Evolutionary conservation across 2,797 vertebrate genomes (phyloP).

Genomic region (Menidia menidia): DNA sequence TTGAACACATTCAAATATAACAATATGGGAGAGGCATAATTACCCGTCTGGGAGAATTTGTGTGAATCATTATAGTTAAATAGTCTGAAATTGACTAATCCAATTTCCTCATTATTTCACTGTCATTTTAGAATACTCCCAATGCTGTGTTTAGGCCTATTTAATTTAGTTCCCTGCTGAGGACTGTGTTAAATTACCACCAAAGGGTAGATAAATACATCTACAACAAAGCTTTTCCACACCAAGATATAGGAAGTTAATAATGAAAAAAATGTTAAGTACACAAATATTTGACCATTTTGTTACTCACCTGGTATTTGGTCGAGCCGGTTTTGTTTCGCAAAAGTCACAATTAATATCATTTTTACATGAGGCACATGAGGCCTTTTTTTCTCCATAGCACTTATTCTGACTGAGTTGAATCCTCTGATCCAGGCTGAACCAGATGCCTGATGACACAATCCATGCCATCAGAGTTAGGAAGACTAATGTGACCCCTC

Average conservation of each 20-base stretch:
- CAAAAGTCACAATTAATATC: conserved; percentile 29
- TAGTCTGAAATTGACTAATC: conserved; percentile 9
- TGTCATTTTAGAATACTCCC: conserved; percentile 32
- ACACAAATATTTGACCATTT: conserved; percentile 5
- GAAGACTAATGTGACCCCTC: conserved; percentile 66
- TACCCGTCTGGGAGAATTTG: conserved; percentile 11
- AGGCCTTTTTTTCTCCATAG: conserved; percentile 30
- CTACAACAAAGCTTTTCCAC: conserved; percentile 15
- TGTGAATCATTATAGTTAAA: conserved; percentile 23
- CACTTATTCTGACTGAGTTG: conserved; percentile 24
- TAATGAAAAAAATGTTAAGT: neutral
- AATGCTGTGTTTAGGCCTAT: conserved; percentile 27
- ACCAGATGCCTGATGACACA: conserved; percentile 52
- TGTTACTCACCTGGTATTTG: conserved; percentile 73
- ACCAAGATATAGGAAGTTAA: conserved; percentile 10
- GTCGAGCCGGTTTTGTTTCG: conserved; percentile 26
- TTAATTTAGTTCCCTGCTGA: conserved; percentile 32
- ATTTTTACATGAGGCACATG: conserved; percentile 27
- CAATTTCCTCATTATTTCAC: conserved; percentile 41
- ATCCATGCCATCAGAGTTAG: conserved; percentile 74
- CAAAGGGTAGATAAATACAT: conserved; percentile 29
- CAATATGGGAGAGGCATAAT: neutral
- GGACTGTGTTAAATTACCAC: conserved; percentile 36
- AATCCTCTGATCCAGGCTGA: conserved; percentile 31
- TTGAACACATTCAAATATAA: conserved; percentile 5